Evolutionary conservation across 2,797 vertebrate genomes (phyloP).

Genomic region (Microtus obscurus): DNA sequence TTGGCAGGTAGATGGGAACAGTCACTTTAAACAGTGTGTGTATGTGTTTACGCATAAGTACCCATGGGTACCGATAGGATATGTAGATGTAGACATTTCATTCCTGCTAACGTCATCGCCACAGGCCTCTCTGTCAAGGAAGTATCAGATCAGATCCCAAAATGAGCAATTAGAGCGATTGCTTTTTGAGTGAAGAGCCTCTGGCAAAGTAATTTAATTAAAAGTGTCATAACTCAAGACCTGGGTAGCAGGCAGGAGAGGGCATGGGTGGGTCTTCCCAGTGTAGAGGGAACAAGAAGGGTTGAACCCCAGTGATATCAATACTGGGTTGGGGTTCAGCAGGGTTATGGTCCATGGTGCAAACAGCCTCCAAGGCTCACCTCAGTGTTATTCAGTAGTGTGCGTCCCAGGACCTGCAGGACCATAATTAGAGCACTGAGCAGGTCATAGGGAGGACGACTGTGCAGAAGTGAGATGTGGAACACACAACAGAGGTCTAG

Average conservation of each 20-base stretch:
- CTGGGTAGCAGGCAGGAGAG: neutral
- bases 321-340: neutral
- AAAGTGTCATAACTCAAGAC: slow-evolving; percentile 31
- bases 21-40: neutral
- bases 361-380: neutral
- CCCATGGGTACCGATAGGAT: neutral
- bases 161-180: slow-evolving; percentile 70
- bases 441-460: neutral
- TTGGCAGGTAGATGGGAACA: neutral
- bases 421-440: neutral
- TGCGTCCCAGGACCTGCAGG: neutral
- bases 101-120: slow-evolving; percentile 14
- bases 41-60: too few relatives aligned
- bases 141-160: slow-evolving; percentile 52
- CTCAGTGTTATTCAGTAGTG: neutral
- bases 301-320: neutral
- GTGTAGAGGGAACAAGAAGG: neutral
- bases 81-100: neutral
- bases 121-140: slow-evolving; percentile 58
- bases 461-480: neutral
- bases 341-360: neutral
- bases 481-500: neutral
- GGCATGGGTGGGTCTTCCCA: neutral
- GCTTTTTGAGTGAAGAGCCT: slow-evolving; percentile 25
- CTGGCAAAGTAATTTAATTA: slow-evolving; percentile 67